phyloP scores from a whole-genome alignment of 1,140 invertebrate genomes.

The Lanistes nyassanus region DNA sequence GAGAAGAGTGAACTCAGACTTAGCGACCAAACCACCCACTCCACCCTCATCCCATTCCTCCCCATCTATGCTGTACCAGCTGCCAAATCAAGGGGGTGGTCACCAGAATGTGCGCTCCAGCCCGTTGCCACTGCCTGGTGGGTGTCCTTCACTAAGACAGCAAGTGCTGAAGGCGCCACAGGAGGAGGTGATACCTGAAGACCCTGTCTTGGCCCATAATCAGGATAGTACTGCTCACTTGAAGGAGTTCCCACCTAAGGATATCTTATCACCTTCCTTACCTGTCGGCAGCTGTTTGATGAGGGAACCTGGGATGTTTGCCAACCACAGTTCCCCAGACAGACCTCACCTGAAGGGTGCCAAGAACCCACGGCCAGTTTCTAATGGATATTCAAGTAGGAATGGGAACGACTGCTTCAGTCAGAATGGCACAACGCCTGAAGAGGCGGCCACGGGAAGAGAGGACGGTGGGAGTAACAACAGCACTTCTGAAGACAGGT shows the following conservation, averaged over 20 bases:
- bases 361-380: not conserved
- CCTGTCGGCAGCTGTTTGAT: not conserved
- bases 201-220: conserved; percentile 21
- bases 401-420: not conserved
- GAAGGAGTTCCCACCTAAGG: conserved; percentile 45
- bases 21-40: conserved; percentile 28
- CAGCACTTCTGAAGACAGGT: conserved; percentile 42
- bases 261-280: conserved; percentile 31
- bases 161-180: conserved; percentile 13
- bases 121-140: not conserved
- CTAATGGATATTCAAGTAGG: not conserved
- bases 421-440: not conserved
- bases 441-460: too few relatives aligned
- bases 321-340: not conserved
- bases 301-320: not conserved
- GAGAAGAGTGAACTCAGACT: conserved; percentile 32
- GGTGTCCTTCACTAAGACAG: not conserved
- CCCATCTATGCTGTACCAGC: not conserved
- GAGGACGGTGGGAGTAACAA: not conserved
- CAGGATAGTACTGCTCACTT: conserved; percentile 14
- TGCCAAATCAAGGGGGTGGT: not conserved
- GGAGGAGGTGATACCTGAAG: conserved; percentile 26
- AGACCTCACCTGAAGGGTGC: conserved; percentile 17
- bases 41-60: conserved; percentile 39
- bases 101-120: conserved; percentile 1